Evolutionary conservation across 2,797 vertebrate species (phyloP), one percentile per base, ranked within the genome.

Genomic region (Aulostomus chinensis): DNA sequence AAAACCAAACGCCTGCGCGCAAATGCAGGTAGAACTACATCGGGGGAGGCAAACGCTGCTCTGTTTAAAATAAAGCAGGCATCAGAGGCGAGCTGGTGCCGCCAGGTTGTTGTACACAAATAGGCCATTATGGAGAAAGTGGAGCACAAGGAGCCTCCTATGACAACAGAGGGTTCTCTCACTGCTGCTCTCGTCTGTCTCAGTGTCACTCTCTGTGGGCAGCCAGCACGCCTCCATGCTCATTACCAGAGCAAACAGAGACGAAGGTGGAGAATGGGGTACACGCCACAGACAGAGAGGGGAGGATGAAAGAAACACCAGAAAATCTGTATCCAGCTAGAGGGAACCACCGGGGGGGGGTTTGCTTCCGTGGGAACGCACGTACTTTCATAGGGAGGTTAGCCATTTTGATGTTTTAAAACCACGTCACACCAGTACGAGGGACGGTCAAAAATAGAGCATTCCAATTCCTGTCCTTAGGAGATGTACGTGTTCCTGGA

Each of bases 61-160:
- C 85, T 86, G 77, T 89, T 88, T 86, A 75, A 87, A 87, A 88
- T 85, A 86, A 86, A 85, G 48, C 76, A 48, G 76, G 73, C 85
- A 70, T 87, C 80, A 79, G 73, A 78, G 81, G 49, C 68, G 49
- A 75, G 65, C 69, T 80, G 78, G 65, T 76, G 57, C 41, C 70
- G 83, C 36, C 70, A 81, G 76, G 81, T 84, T 76, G 69, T 68
- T 8, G 41, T 71, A 78, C 82, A 88, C 81, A 89, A 88, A 87
- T 80, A 87, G 81, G 78, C 81, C 76, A 80, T 87, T 80, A 84
- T 57, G 57, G 71, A 54, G 71, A 77, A 90, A 88, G 80, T 86
- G 78, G 86, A 87, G 61, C 84, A 83, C 55, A 56, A 69, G 75
- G 67, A 80, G 71, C 61, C 68, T 81, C 76, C 56, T 18, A 62